phyloP scores from a whole-genome alignment of 2,797 vertebrate species.

The Heterohyrax brucei region DNA sequence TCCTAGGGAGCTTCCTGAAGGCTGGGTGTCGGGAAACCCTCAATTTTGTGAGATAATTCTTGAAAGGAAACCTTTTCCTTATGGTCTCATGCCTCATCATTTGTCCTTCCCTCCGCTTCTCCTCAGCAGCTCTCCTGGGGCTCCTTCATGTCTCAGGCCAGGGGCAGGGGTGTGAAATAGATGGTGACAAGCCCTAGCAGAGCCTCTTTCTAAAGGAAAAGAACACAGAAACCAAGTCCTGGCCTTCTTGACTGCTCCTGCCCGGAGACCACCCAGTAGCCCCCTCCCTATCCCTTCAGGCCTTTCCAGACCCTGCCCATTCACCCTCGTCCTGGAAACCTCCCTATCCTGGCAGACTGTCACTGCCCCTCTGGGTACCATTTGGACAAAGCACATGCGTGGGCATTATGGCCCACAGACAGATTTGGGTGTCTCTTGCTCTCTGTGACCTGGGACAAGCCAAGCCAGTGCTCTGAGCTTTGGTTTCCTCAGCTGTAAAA shows the following conservation, averaged over 20 bases:
- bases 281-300: not conserved
- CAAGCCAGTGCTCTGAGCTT: slow-evolving; percentile 6
- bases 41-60: slow-evolving; percentile 19
- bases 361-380: not conserved
- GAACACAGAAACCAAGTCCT: not conserved
- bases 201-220: slow-evolving; percentile 12
- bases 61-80: not conserved
- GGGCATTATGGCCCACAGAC: not conserved
- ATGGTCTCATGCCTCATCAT: not conserved
- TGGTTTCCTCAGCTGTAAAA: slow-evolving; percentile 8
- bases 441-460: not conserved
- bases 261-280: not conserved
- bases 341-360: not conserved
- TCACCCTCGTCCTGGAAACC: slow-evolving; percentile 20
- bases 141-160: slow-evolving; percentile 18
- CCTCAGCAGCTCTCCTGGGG: not conserved
- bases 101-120: not conserved
- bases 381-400: not conserved
- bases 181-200: not conserved
- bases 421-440: not conserved
- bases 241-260: not conserved
- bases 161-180: not conserved
- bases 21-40: not conserved
- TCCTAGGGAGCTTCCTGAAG: not conserved
- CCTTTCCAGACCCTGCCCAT: not conserved